Evolutionary conservation across 1,140 invertebrate genomes (phyloP).

Genomic region (Diabrotica virgifera): DNA sequence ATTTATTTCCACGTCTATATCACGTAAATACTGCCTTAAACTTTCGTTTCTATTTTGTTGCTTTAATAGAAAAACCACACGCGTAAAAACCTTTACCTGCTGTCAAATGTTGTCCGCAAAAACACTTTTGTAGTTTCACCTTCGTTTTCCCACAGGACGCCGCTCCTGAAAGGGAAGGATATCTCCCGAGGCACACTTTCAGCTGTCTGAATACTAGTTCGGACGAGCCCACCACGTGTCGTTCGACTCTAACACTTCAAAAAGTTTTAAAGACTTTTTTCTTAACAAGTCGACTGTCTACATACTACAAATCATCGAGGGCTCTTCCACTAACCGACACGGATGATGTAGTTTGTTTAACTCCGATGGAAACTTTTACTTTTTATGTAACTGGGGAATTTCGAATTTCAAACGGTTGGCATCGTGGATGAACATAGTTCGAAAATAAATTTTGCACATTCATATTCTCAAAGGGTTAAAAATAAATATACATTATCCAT

Average conservation of each 20-base stretch:
- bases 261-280: constrained; percentile 7
- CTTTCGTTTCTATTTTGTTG: too few species aligned
- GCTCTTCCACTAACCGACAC: not conserved
- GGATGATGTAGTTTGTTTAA: too few species aligned
- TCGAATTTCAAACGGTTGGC: not conserved
- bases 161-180: not conserved
- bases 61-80: too few species aligned
- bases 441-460: too few species aligned
- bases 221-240: not conserved
- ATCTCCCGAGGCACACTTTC: constrained; percentile 5
- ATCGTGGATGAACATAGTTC: too few species aligned
- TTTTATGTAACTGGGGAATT: not conserved
- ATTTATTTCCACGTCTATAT: too few species aligned
- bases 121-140: too few species aligned
- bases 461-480: not conserved
- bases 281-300: constrained; percentile 5
- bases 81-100: too few species aligned
- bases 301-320: constrained; percentile 8
- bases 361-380: too few species aligned
- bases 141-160: too few species aligned
- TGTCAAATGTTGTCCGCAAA: too few species aligned
- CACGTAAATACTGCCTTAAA: too few species aligned
- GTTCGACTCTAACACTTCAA: not conserved
- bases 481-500: not conserved
- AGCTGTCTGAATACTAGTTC: constrained; percentile 9